These are phyloP conservation scores for Aporophyla nigra DNA, from an alignment of 2,888 invertebrate genomes.

Conservation along the genomic window DNA sequence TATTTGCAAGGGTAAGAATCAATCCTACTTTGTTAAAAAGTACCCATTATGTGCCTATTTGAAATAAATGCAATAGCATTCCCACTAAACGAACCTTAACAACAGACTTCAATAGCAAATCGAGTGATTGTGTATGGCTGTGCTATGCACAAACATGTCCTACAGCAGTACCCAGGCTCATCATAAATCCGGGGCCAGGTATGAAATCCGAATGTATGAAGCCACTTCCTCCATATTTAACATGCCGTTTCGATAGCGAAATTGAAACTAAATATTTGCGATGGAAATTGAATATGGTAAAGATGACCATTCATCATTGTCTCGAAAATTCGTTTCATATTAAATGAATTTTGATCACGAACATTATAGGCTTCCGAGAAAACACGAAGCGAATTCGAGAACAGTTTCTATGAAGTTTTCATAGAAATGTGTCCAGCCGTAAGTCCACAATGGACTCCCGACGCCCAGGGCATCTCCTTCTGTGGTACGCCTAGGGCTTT, in stretches of 20 bases:
- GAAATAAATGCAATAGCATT: too few relatives aligned
- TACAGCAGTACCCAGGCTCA: neutral
- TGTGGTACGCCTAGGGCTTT: too few relatives aligned
- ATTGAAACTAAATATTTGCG: conserved; percentile 72
- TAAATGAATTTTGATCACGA: conserved; percentile 16
- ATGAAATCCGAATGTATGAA: conserved; percentile 28
- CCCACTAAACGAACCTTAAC: neutral
- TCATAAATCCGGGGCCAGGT: conserved; percentile 12
- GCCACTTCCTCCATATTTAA: conserved; percentile 48
- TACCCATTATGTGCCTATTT: too few relatives aligned
- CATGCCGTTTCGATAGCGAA: conserved; percentile 48
- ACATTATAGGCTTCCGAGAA: too few relatives aligned
- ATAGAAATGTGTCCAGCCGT: too few relatives aligned
- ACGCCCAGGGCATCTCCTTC: too few relatives aligned
- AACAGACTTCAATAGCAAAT: neutral
- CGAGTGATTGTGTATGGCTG: neutral
- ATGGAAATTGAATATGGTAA: conserved; percentile 62
- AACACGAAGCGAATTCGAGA: too few relatives aligned
- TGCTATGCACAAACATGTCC: neutral
- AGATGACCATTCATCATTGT: conserved; percentile 69
- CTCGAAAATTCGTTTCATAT: conserved; percentile 65
- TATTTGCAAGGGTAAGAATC: too few relatives aligned
- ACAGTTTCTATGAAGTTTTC: too few relatives aligned
- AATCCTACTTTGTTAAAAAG: too few relatives aligned
- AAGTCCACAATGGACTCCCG: too few relatives aligned